A percentile compares a stretch with the other conserved stretches of the same genome.
Conservation (phyloP, 1,140 invertebrate species). For the Pseudoatta argentina region DNA sequence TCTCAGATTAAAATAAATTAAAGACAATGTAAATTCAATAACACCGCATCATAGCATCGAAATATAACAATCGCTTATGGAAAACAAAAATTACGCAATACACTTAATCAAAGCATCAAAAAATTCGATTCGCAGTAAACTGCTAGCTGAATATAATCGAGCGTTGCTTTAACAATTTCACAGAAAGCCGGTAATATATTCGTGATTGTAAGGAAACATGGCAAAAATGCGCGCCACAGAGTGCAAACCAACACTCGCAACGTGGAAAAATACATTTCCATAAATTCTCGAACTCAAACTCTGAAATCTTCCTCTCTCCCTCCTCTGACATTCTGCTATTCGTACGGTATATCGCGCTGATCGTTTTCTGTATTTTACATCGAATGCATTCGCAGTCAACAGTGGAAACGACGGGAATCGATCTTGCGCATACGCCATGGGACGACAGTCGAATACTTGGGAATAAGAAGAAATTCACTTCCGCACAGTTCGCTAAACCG, state of each 20-base stretch:
- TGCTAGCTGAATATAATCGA: slow-evolving; percentile 12
- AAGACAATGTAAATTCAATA: background rate
- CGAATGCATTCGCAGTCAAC: slow-evolving; percentile 56
- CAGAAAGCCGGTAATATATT: slow-evolving; percentile 33
- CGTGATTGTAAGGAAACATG: slow-evolving; percentile 40
- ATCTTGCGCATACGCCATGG: slow-evolving; percentile 52
- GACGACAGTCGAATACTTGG: slow-evolving; percentile 54
- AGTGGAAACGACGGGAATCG: slow-evolving; percentile 64
- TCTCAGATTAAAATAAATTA: background rate
- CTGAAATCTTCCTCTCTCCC: slow-evolving; percentile 20
- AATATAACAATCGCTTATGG: background rate
- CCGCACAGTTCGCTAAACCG: slow-evolving; percentile 51
- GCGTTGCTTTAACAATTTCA: slow-evolving; percentile 36
- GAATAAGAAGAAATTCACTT: slow-evolving; percentile 65
- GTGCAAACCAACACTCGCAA: slow-evolving; percentile 14
- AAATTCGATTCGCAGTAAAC: background rate
- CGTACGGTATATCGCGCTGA: slow-evolving; percentile 55
- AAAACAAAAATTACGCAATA: background rate
- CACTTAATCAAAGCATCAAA: background rate
- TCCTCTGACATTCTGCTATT: slow-evolving; percentile 45
- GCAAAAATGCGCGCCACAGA: slow-evolving; percentile 41
- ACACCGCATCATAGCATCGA: background rate
- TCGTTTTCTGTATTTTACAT: slow-evolving; percentile 69
- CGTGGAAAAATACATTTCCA: slow-evolving; percentile 56
- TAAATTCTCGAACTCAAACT: slow-evolving; percentile 47